These are phyloP conservation scores for Platerodrilus igneus DNA, from an alignment of 2,888 invertebrate genomes.

Conservation along the genomic window DNA sequence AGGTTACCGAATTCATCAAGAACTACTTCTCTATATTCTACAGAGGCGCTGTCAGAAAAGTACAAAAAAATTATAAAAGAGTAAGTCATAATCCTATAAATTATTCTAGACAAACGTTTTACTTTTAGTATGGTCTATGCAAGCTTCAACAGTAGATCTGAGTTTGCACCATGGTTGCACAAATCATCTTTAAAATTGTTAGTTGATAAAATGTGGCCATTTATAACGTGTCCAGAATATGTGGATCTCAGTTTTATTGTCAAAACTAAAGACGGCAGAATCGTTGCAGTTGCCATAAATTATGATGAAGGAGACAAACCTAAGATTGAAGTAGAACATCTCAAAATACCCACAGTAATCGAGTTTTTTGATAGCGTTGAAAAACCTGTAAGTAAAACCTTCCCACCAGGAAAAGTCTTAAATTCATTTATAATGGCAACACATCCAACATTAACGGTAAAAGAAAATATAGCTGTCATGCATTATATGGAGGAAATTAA, in stretches of 20 bases:
- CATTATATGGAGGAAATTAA: slow-evolving; percentile 73
- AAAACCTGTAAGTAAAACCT: slow-evolving; percentile 61
- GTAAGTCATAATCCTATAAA: slow-evolving; percentile 52
- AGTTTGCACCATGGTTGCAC: slow-evolving; percentile 66
- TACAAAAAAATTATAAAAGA: slow-evolving; percentile 65
- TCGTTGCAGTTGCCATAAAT: slow-evolving; percentile 70
- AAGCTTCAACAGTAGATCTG: slow-evolving; percentile 82
- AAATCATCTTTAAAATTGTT: slow-evolving; percentile 65
- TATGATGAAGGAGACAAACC: slow-evolving; percentile 80
- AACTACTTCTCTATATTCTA: slow-evolving; percentile 43
- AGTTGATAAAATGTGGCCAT: slow-evolving; percentile 64
- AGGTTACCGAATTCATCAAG: slow-evolving; percentile 29
- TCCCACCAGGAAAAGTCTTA: slow-evolving; percentile 64
- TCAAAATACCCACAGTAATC: slow-evolving; percentile 61
- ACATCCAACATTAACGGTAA: slow-evolving; percentile 56
- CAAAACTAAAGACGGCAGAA: slow-evolving; percentile 50
- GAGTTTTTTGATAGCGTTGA: slow-evolving; percentile 76
- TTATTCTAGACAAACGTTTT: slow-evolving; percentile 6
- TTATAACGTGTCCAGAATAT: slow-evolving; percentile 62
- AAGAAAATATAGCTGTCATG: slow-evolving; percentile 75
- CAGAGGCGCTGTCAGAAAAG: slow-evolving; percentile 55
- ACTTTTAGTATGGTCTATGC: slow-evolving; percentile 69
- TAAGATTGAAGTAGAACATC: slow-evolving; percentile 61
- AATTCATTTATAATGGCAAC: slow-evolving; percentile 89
- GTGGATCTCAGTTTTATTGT: slow-evolving; percentile 70